phyloP scores from a whole-genome alignment of 2,113 vertebrate species.

The Corydoras maculifer region DNA sequence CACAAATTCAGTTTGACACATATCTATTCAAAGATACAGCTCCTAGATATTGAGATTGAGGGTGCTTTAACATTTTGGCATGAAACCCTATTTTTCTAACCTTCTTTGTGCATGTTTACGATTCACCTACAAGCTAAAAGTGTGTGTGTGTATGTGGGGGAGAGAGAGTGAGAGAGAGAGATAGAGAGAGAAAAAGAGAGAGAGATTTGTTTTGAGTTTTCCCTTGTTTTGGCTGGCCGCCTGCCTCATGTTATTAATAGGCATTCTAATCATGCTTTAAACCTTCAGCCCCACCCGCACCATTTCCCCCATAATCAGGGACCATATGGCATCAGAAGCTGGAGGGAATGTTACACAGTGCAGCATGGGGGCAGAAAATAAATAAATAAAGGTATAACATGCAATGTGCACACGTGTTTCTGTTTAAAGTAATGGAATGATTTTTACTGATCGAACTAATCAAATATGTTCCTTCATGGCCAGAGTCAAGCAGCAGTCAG shows the following conservation, averaged over 20 bases:
- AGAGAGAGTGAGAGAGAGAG: no score
- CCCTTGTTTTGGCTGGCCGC: constrained; percentile 58
- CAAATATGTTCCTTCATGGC: constrained; percentile 24
- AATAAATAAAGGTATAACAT: constrained; percentile 33
- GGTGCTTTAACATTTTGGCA: neutral
- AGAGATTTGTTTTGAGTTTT: constrained; percentile 45
- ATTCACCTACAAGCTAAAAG: neutral
- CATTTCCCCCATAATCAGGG: constrained; percentile 53
- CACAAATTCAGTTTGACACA: neutral
- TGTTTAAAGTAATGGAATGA: constrained; percentile 40
- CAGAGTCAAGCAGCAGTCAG: constrained; percentile 20
- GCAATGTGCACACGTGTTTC: constrained; percentile 40
- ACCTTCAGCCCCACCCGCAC: constrained; percentile 34
- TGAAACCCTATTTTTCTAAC: neutral
- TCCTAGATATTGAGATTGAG: neutral
- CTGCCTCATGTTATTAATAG: constrained; percentile 68
- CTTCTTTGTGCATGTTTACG: neutral
- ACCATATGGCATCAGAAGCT: constrained; percentile 51
- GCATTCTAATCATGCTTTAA: constrained; percentile 56
- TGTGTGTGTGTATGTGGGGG: neutral
- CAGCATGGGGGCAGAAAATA: constrained; percentile 22
- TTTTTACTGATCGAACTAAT: constrained; percentile 46
- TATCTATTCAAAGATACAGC: neutral
- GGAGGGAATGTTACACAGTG: constrained; percentile 2
- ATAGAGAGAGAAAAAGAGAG: no score